A percentile compares a stretch with the other conserved stretches of the same genome.
Conservation (phyloP, 2,888 invertebrate genomes). For the Agrypnus murinus region DNA sequence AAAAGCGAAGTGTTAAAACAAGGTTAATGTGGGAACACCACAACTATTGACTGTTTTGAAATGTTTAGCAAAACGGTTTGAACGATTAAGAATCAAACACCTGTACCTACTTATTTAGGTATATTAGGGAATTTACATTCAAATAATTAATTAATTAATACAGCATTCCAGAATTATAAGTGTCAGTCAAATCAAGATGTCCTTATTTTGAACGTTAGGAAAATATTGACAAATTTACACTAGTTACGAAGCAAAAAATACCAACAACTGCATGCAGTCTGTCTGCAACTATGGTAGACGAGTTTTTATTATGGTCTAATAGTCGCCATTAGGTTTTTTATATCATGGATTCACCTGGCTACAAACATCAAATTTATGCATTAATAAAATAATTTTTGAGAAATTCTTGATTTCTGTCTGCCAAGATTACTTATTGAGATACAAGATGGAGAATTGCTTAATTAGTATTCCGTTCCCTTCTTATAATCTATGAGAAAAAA, state of each 20-base stretch:
- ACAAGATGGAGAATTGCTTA: neutral
- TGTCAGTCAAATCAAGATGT: constrained; percentile 42
- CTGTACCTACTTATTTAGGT: too few species aligned
- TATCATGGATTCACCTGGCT: neutral
- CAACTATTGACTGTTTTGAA: neutral
- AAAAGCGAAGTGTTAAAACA: neutral
- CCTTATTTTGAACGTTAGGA: constrained; percentile 35
- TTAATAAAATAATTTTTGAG: constrained; percentile 2
- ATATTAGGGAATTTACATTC: constrained; percentile 22
- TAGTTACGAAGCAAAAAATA: constrained; percentile 10
- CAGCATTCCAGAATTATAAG: constrained; percentile 14
- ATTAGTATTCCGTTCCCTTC: constrained; percentile 32
- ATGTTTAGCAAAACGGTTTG: constrained; percentile 4
- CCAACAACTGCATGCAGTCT: neutral
- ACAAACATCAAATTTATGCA: constrained; percentile 19
- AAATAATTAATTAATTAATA: constrained; percentile 24
- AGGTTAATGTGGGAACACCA: constrained; percentile 17
- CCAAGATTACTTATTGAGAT: neutral
- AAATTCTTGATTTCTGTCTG: neutral
- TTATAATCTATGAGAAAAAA: constrained; percentile 30
- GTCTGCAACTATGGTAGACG: neutral
- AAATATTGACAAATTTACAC: constrained; percentile 18
- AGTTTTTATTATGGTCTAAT: too few species aligned
- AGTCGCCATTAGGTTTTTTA: constrained; percentile 9
- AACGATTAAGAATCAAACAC: too few species aligned